Percentiles rank a stretch among this genome's conserved stretches.
Evolutionary conservation across 35 echinoderm and acorn worm genomes (phyloP).

Genomic region (Ptychodera flava): DNA sequence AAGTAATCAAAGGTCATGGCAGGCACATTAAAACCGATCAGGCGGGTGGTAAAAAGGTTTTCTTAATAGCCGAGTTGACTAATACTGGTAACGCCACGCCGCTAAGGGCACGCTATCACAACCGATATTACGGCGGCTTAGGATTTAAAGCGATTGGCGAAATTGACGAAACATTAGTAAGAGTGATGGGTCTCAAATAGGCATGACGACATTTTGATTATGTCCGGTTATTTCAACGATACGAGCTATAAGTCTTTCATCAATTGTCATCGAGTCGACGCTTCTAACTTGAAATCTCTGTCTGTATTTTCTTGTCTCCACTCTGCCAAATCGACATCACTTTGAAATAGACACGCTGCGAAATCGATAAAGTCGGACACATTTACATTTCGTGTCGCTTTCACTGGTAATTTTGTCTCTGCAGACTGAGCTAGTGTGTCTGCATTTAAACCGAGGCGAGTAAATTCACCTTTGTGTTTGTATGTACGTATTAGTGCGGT

Average conservation of each 20-base stretch:
- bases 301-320: too few relatives aligned
- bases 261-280: background rate
- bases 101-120: background rate
- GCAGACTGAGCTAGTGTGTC: too few relatives aligned
- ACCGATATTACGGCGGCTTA: background rate
- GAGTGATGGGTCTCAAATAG: background rate
- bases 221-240: background rate
- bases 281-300: too few relatives aligned
- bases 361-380: background rate
- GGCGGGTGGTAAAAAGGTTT: background rate
- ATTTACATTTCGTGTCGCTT: background rate
- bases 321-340: too few relatives aligned
- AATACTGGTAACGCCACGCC: background rate
- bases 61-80: background rate
- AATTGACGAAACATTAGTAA: background rate
- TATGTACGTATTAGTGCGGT: too few relatives aligned
- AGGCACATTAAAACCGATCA: background rate
- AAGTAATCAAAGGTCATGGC: background rate
- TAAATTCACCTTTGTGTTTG: too few relatives aligned
- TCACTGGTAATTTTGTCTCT: background rate
- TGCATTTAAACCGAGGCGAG: too few relatives aligned
- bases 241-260: background rate
- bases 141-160: background rate
- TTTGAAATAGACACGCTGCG: background rate
- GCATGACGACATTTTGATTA: background rate